Evolutionary conservation across 1,140 invertebrate genomes (phyloP), one percentile per base, ranked within the genome.

Genomic region (Frieseomelitta varia): DNA sequence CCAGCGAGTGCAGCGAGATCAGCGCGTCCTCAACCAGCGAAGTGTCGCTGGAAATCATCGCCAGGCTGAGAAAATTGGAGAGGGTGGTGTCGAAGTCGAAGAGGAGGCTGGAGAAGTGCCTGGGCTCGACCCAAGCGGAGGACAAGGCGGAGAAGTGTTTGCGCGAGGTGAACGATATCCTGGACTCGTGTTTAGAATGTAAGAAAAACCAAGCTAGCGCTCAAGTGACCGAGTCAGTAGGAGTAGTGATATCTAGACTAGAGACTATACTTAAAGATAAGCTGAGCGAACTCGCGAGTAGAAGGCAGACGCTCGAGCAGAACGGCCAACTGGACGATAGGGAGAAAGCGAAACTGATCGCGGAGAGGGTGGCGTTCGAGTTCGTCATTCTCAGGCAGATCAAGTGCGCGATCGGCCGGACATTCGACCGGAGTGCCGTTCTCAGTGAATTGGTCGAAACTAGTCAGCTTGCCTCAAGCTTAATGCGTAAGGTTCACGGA

Each of bases 321-420:
- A 95, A 95, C 15, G 96, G 96, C 72, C 95, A 96, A 86, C 95
- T 97, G 80, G 96, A 97, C 78, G 95, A 96, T 63, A 95, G 96
- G 85, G 96, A 96, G 73, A 96, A 96, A 89, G 92, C 97, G 81
- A 96, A 97, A 89, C 95, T 97, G 74, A 92, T 97, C 81, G 97
- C 97, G 3, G 97, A 97, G 91, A 97, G 97, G 88, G 94, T 97
- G 39, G 97, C 97, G 0, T 97, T 96, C 91, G 97, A 98, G 94
- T 96, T 96, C 61, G 96, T 97, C 30, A 94, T 97, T 73, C 94
- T 97, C 58, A 94, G 95, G 47, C 95, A 96, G 86, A 95, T 97
- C 58, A 96, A 96, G 87, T 95, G 95, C 88, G 96, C 96, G 68
- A 92, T 96, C 68, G 90, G 91, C 39, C 91, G 90, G 17, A 90